Conservation (phyloP, 2,797 vertebrate genomes). For the Periophthalmus magnuspinnatus region DNA sequence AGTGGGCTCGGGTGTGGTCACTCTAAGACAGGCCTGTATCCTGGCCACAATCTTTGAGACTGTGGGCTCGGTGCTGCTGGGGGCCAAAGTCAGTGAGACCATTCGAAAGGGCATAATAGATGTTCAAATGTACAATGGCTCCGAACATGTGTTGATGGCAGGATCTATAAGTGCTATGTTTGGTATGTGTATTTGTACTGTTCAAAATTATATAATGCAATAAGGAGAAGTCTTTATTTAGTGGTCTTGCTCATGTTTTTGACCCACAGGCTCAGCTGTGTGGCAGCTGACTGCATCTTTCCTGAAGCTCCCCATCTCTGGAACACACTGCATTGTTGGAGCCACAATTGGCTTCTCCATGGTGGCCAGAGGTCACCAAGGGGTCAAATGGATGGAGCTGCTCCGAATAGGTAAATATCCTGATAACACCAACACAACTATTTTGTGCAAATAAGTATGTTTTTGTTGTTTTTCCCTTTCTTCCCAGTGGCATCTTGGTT, state of each 20-base stretch:
- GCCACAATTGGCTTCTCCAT: conserved; percentile 96
- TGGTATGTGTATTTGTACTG: conserved; percentile 71
- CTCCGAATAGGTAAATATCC: conserved; percentile 86
- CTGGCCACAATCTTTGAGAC: conserved; percentile 94
- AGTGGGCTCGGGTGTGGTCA: conserved; percentile 94
- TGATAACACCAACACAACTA: conserved; percentile 5
- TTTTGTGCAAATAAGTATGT: background rate
- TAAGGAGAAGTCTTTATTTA: background rate
- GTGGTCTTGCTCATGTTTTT: conserved; percentile 22
- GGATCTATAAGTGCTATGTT: conserved; percentile 94
- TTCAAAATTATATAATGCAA: background rate
- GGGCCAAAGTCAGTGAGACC: conserved; percentile 94
- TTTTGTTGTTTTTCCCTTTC: conserved; percentile 1
- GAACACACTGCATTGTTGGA: conserved; percentile 96
- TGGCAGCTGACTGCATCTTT: conserved; percentile 94
- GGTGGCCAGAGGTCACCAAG: conserved; percentile 87
- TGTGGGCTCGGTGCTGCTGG: conserved; percentile 89
- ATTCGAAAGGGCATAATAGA: conserved; percentile 93
- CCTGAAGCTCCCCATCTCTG: conserved; percentile 95
- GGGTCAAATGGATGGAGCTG: conserved; percentile 91
- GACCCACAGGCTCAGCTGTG: conserved; percentile 87
- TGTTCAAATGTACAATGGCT: conserved; percentile 84
- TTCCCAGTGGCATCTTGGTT: conserved; percentile 91
- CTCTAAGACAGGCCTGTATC: conserved; percentile 90
- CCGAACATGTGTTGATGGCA: conserved; percentile 83